phyloP scores from a whole-genome alignment of 2,797 vertebrate genomes.

The Acrossocheilus fasciatus region DNA sequence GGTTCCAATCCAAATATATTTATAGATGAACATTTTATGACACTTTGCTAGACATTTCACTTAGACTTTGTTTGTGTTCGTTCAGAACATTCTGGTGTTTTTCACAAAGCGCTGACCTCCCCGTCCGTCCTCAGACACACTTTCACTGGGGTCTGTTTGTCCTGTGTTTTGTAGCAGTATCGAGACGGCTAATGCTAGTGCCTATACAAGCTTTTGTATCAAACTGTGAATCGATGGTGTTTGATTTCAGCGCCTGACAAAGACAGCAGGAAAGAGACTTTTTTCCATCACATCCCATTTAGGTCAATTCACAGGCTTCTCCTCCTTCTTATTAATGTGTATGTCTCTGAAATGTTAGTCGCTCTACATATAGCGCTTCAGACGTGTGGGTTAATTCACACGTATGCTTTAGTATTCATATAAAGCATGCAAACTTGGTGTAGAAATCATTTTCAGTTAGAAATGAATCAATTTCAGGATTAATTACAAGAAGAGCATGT shows the following conservation, averaged over 20 bases:
- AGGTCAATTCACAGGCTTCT: conserved; percentile 68
- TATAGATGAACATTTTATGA: neutral
- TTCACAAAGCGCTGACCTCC: neutral
- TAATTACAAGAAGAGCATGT: neutral
- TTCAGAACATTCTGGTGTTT: neutral
- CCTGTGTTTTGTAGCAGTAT: neutral
- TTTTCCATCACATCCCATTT: conserved; percentile 53
- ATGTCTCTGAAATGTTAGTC: conserved; percentile 37
- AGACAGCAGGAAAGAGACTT: conserved; percentile 46
- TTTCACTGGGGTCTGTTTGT: conserved; percentile 11
- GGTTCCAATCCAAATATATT: neutral
- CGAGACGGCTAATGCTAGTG: conserved; percentile 32
- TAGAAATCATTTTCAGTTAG: neutral
- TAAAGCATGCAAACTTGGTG: neutral
- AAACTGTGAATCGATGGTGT: conserved; percentile 57
- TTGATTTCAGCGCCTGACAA: conserved; percentile 68
- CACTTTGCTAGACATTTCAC: neutral
- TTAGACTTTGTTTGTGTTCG: neutral
- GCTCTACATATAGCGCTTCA: conserved; percentile 14
- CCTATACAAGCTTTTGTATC: conserved; percentile 28
- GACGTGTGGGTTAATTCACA: neutral
- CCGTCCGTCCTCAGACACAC: neutral
- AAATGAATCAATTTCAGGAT: neutral
- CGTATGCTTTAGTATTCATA: no score
- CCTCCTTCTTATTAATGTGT: conserved; percentile 39